Evolutionary conservation across 2,113 vertebrate genomes (phyloP).

Genomic region (Sprattus sprattus): DNA sequence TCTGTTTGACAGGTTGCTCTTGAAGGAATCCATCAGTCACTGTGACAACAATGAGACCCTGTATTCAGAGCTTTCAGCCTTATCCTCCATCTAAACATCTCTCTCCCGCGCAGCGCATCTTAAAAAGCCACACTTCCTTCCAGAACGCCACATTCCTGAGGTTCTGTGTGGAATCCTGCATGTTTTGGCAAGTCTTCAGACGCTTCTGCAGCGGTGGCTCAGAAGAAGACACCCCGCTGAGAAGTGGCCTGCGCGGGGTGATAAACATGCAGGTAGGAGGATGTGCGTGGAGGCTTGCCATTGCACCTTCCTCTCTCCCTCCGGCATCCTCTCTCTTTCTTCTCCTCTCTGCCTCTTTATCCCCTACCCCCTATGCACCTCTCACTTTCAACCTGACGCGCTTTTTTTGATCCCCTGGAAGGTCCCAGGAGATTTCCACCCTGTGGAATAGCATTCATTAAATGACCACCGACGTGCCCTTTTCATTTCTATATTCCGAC

Average conservation of each 20-base stretch:
- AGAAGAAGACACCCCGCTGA: neutral
- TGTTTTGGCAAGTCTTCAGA: conserved; percentile 16
- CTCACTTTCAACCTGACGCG: neutral
- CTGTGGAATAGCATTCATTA: neutral
- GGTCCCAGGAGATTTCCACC: neutral
- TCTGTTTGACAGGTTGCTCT: conserved; percentile 50
- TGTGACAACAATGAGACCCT: conserved; percentile 34
- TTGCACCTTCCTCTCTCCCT: neutral
- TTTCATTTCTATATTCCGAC: neutral
- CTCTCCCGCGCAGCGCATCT: neutral
- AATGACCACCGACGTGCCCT: neutral
- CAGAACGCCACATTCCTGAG: neutral
- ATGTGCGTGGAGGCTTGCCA: neutral
- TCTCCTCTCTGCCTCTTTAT: neutral
- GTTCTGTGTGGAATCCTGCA: neutral
- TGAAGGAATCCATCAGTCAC: conserved; percentile 61
- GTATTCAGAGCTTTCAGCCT: conserved; percentile 11
- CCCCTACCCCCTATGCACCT: neutral
- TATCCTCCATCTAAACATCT: neutral
- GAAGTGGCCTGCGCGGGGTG: conserved; percentile 31
- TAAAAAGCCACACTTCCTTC: neutral
- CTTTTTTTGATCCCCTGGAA: neutral
- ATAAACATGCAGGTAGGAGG: conserved; percentile 33
- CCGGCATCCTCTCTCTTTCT: neutral
- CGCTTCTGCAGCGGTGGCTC: neutral